phyloP scores from a whole-genome alignment of 2,888 invertebrate species.

The Dasysyrphus albostriatus region DNA sequence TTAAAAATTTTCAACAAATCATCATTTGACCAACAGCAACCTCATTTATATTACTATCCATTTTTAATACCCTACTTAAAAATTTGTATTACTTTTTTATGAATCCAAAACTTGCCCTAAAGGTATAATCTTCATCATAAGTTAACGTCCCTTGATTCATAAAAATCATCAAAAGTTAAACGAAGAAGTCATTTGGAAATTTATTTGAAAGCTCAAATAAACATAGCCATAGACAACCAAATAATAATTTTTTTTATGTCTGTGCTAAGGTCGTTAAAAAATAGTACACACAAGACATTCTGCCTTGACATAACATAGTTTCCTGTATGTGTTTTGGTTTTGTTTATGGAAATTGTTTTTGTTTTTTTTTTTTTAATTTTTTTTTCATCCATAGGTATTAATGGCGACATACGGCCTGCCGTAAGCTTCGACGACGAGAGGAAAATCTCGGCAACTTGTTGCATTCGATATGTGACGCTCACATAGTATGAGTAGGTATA shows the following conservation, averaged over 20 bases:
- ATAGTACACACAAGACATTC: neutral
- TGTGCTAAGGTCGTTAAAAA: constrained; percentile 18
- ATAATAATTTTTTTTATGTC: neutral
- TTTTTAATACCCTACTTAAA: too few species aligned
- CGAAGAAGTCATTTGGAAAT: neutral
- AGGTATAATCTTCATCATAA: too few species aligned
- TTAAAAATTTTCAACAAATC: too few species aligned
- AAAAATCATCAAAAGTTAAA: neutral
- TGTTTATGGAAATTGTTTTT: constrained; percentile 34
- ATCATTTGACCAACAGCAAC: too few species aligned
- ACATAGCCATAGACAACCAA: neutral
- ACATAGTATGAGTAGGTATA: neutral
- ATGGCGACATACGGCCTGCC: constrained; percentile 71
- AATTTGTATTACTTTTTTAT: too few species aligned
- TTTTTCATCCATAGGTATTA: constrained; percentile 27
- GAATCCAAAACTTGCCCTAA: too few species aligned
- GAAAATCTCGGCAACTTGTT: constrained; percentile 67
- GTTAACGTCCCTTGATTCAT: neutral
- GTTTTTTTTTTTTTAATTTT: constrained; percentile 14
- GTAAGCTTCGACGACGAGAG: constrained; percentile 38
- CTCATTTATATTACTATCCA: too few species aligned
- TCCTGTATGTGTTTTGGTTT: constrained; percentile 25
- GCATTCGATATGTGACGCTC: constrained; percentile 32
- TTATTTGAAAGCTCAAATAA: neutral
- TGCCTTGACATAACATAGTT: constrained; percentile 5